Conservation (phyloP, 2,797 vertebrate species). For the Champsocephalus esox region DNA sequence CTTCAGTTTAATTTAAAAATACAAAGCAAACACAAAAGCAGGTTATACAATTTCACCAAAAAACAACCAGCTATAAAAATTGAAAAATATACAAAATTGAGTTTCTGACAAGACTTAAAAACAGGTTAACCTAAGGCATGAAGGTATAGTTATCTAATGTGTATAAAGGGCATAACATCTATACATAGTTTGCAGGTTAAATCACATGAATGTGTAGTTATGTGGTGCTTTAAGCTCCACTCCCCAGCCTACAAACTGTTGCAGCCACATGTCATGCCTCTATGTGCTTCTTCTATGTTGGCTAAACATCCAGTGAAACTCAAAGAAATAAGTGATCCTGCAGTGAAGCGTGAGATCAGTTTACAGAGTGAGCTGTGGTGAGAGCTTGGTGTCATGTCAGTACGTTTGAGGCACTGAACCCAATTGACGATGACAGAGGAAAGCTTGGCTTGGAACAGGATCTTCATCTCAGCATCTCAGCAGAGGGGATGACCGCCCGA, state of each 20-base stretch:
- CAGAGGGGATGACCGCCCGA: conserved; percentile 28
- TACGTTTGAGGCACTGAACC: conserved; percentile 57
- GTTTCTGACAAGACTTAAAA: not conserved
- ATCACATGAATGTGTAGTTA: not conserved
- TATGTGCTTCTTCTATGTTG: conserved; percentile 10
- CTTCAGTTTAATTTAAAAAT: conserved; percentile 20
- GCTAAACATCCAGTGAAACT: conserved; percentile 24
- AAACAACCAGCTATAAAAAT: not conserved
- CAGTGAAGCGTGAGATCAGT: conserved; percentile 49
- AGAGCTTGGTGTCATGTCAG: conserved; percentile 57
- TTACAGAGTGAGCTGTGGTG: conserved; percentile 33
- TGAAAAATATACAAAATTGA: not conserved
- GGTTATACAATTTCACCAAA: conserved; percentile 6
- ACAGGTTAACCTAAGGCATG: not conserved
- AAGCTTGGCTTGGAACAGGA: conserved; percentile 81
- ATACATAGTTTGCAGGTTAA: not conserved
- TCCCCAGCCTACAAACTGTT: conserved; percentile 1
- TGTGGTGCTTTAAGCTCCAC: not conserved
- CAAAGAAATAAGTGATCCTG: conserved; percentile 15
- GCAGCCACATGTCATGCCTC: not conserved
- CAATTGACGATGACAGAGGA: conserved; percentile 49
- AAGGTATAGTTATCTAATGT: not conserved
- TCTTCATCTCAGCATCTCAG: conserved; percentile 63
- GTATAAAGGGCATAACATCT: not conserved
- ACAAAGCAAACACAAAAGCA: conserved; percentile 6